Percentiles rank a stretch among this genome's conserved stretches.
phyloP scores from a whole-genome alignment of 2,888 invertebrate species.

The Pollenia angustigena region DNA sequence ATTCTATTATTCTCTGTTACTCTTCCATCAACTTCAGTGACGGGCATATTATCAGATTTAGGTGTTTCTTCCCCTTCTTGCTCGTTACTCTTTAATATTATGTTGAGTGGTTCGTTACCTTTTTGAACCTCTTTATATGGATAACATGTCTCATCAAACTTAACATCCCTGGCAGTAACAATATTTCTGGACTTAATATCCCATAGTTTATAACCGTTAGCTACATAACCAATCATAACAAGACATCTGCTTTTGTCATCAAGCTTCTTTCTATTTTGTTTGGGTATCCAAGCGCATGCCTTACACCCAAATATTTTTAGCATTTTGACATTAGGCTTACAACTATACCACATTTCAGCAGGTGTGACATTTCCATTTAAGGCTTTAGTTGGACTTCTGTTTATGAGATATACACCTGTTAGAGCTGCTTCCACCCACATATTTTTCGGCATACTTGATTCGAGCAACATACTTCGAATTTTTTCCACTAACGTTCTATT shows the following conservation, averaged over 20 bases:
- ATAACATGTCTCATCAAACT: constrained; percentile 11
- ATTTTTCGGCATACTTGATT: constrained; percentile 56
- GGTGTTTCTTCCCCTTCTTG: constrained; percentile 12
- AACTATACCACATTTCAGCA: constrained; percentile 17
- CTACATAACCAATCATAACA: constrained; percentile 13
- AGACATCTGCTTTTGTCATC: constrained; percentile 7
- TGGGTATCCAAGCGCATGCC: constrained; percentile 14
- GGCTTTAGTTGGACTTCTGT: constrained; percentile 36
- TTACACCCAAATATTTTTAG: constrained; percentile 13
- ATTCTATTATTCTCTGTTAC: no score
- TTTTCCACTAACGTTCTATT: constrained; percentile 37
- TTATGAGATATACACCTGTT: constrained; percentile 44
- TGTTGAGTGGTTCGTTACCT: neutral
- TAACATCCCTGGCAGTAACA: constrained; percentile 28
- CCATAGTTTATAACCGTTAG: constrained; percentile 15
- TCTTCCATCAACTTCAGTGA: neutral
- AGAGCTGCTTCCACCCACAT: constrained; percentile 60
- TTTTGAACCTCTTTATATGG: neutral
- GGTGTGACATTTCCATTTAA: neutral
- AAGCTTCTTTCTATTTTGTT: constrained; percentile 14
- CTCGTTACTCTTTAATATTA: neutral
- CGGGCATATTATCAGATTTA: neutral
- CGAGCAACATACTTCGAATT: constrained; percentile 46
- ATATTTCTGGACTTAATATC: constrained; percentile 9
- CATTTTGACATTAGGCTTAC: neutral